Evolutionary conservation across 2,797 vertebrate genomes (phyloP).

Genomic region (Pterois miles): DNA sequence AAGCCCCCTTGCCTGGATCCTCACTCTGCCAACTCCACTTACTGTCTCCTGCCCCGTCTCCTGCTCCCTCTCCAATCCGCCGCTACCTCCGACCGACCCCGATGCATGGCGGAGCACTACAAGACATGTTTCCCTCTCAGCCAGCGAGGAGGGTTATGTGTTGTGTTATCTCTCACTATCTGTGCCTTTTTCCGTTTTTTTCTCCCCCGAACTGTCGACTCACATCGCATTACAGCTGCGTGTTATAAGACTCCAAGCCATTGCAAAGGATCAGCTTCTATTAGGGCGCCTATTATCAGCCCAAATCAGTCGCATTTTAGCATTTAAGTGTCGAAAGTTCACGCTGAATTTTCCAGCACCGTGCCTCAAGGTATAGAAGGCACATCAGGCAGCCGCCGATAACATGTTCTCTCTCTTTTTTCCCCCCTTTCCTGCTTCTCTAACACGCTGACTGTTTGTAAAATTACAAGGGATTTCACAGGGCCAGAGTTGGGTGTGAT

Average conservation of each 20-base stretch:
- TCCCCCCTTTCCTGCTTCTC: conserved; percentile 20
- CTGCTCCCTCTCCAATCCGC: conserved; percentile 68
- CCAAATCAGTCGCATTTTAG: conserved; percentile 86
- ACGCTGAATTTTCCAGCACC: conserved; percentile 76
- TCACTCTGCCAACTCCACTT: conserved; percentile 81
- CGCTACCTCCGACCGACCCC: conserved; percentile 72
- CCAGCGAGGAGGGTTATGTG: conserved; percentile 69
- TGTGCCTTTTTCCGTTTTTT: conserved; percentile 60
- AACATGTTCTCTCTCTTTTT: conserved; percentile 62
- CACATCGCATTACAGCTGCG: conserved; percentile 81
- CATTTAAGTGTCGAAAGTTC: conserved; percentile 87
- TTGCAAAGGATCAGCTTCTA: conserved; percentile 84
- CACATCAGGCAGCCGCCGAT: conserved; percentile 75
- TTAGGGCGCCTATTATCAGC: conserved; percentile 85
- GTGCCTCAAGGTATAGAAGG: conserved; percentile 78
- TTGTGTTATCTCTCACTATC: conserved; percentile 76
- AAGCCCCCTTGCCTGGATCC: conserved; percentile 75
- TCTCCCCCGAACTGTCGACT: conserved; percentile 77
- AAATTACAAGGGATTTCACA: conserved; percentile 80
- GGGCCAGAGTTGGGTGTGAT: conserved; percentile 73
- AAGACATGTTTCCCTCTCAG: conserved; percentile 76
- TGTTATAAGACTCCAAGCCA: conserved; percentile 80
- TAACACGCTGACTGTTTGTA: conserved; percentile 68
- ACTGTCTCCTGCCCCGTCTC: conserved; percentile 73
- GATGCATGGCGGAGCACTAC: conserved; percentile 67